These are phyloP conservation scores for Lepidocolaptes lacrymiger DNA, from an alignment of 2,797 vertebrate genomes.

Conservation along the genomic window DNA sequence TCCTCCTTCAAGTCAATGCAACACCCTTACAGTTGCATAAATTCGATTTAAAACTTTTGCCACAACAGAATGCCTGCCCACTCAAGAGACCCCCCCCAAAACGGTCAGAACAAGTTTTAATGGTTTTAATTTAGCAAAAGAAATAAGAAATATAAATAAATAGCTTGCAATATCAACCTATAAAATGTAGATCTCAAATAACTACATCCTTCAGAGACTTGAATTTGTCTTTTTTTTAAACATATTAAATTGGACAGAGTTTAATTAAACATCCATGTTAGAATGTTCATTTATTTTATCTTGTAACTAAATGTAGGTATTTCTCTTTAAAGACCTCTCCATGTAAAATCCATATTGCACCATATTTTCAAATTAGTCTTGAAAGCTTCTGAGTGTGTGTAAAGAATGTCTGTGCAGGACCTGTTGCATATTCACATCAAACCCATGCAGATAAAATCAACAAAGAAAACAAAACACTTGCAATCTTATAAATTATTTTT, in stretches of 20 bases:
- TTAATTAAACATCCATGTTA: not conserved
- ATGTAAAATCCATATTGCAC: not conserved
- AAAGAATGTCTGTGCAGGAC: not conserved
- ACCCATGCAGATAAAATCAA: not conserved
- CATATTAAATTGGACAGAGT: not conserved
- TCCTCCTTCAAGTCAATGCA: not conserved
- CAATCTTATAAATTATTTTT: not conserved
- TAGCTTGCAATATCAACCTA: not conserved
- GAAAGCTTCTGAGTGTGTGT: not conserved
- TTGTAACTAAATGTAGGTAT: rapidly evolving
- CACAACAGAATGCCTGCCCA: not conserved
- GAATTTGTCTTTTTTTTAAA: not conserved
- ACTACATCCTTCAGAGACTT: not conserved
- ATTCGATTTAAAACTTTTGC: not conserved
- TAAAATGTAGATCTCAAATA: not conserved
- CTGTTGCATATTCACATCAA: not conserved
- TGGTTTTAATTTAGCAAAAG: not conserved
- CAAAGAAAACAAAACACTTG: not conserved
- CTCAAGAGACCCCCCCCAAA: too few relatives aligned
- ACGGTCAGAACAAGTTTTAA: not conserved
- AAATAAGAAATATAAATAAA: not conserved
- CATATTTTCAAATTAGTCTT: not conserved
- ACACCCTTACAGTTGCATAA: rapidly evolving
- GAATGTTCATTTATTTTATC: not conserved
- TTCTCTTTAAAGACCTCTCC: not conserved